phyloP scores from a whole-genome alignment of 2,888 invertebrate genomes.

The Agrochola macilenta region DNA sequence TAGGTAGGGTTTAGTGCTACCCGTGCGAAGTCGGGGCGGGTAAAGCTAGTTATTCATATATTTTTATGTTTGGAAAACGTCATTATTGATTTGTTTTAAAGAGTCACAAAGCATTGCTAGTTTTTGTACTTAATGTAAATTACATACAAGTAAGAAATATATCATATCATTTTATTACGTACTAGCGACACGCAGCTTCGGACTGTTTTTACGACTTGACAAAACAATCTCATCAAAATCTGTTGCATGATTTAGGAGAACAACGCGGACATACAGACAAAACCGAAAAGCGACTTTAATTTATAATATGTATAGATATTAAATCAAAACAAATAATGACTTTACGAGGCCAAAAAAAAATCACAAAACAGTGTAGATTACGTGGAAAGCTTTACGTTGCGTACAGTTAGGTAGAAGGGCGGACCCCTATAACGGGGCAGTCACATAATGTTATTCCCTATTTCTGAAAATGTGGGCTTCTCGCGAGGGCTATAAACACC shows the following conservation, averaged over 20 bases:
- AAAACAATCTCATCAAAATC: no score
- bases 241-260: no score
- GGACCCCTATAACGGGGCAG: slow-evolving; percentile 48
- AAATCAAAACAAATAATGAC: slow-evolving; percentile 24
- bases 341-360: slow-evolving; percentile 14
- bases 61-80: neutral
- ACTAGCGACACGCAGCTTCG: no score
- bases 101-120: neutral
- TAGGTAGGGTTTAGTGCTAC: no score
- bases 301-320: neutral
- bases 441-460: slow-evolving; percentile 72
- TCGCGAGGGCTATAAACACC: slow-evolving; percentile 70
- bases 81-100: slow-evolving; percentile 1
- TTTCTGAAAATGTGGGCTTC: slow-evolving; percentile 64
- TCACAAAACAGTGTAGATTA: slow-evolving; percentile 27
- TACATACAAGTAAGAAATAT: neutral
- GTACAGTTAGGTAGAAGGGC: slow-evolving; percentile 46
- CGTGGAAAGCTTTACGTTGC: slow-evolving; percentile 28
- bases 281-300: no score
- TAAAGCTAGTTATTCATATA: slow-evolving; percentile 9
- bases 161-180: neutral
- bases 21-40: no score
- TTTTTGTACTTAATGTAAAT: slow-evolving; percentile 14
- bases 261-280: no score
- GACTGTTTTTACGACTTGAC: no score